A percentile compares a stretch with the other conserved stretches of the same genome.
Evolutionary conservation across 2,888 invertebrate genomes (phyloP).

Genomic region (Cabera pusaria): DNA sequence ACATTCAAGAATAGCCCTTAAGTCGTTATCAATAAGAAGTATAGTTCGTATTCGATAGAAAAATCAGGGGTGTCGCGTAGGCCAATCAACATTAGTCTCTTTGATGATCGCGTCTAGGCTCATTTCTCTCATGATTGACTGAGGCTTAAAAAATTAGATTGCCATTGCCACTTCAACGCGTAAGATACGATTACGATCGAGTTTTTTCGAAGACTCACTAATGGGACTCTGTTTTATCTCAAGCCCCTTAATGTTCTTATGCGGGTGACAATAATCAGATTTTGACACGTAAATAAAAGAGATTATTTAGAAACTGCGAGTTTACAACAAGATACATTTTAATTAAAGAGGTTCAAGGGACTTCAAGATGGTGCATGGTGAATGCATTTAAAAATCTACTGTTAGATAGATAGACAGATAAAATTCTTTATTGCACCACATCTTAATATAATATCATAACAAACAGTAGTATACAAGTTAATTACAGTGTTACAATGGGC

Average conservation of each 20-base stretch:
- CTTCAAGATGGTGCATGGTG: too few species aligned
- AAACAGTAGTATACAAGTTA: too few species aligned
- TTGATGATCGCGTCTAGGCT: slow-evolving; percentile 67
- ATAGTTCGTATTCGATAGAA: slow-evolving; percentile 25
- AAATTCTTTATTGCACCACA: too few species aligned
- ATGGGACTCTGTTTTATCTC: slow-evolving; percentile 82
- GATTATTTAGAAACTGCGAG: slow-evolving; percentile 44
- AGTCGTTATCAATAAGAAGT: slow-evolving; percentile 26
- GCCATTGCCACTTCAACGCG: slow-evolving; percentile 76
- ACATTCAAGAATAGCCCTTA: slow-evolving; percentile 37
- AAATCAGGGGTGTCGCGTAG: slow-evolving; percentile 39
- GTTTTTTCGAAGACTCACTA: slow-evolving; percentile 69
- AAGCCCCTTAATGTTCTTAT: slow-evolving; percentile 75
- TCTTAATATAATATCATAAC: too few species aligned
- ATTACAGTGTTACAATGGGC: too few species aligned
- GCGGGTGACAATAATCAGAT: slow-evolving; percentile 80
- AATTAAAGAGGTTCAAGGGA: too few species aligned
- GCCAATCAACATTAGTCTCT: slow-evolving; percentile 78
- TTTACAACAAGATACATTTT: slow-evolving; percentile 23
- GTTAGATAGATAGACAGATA: too few species aligned
- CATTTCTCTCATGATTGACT: slow-evolving; percentile 78
- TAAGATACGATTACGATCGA: slow-evolving; percentile 74
- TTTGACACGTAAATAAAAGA: slow-evolving; percentile 76
- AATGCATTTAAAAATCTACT: too few species aligned
- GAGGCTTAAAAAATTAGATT: slow-evolving; percentile 75